Evolutionary conservation across 2,113 vertebrate genomes (phyloP).

Genomic region (Panthera tigris): DNA sequence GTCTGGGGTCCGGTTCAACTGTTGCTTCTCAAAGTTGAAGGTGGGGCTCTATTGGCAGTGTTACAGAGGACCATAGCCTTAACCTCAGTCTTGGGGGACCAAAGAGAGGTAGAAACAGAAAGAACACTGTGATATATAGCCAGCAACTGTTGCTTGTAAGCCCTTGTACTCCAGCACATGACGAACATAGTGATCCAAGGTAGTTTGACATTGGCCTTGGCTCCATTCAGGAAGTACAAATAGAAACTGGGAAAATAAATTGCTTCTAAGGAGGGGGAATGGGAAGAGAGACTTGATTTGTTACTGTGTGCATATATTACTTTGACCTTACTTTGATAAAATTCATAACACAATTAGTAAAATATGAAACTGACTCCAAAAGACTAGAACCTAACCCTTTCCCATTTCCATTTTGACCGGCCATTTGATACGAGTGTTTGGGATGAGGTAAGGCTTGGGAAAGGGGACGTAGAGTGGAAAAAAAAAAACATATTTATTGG

Average conservation of each 20-base stretch:
- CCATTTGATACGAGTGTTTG: neutral
- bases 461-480: neutral
- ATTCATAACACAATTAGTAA: neutral
- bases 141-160: neutral
- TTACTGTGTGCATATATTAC: neutral
- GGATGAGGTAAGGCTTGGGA: neutral
- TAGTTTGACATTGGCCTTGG: neutral
- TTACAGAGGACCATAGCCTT: neutral
- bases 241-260: neutral
- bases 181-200: neutral
- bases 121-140: neutral
- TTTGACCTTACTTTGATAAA: neutral
- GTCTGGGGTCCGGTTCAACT: neutral
- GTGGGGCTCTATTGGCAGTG: neutral
- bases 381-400: neutral
- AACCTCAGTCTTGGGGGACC: neutral
- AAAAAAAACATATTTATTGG: neutral
- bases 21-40: neutral
- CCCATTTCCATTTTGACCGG: neutral
- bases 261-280: neutral
- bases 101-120: neutral
- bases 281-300: neutral
- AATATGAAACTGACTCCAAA: slow-evolving; percentile 10
- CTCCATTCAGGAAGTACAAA: neutral
- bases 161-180: neutral